Evolutionary conservation across 1,140 invertebrate species (phyloP).

Genomic region (Atopsyche davidsoni): DNA sequence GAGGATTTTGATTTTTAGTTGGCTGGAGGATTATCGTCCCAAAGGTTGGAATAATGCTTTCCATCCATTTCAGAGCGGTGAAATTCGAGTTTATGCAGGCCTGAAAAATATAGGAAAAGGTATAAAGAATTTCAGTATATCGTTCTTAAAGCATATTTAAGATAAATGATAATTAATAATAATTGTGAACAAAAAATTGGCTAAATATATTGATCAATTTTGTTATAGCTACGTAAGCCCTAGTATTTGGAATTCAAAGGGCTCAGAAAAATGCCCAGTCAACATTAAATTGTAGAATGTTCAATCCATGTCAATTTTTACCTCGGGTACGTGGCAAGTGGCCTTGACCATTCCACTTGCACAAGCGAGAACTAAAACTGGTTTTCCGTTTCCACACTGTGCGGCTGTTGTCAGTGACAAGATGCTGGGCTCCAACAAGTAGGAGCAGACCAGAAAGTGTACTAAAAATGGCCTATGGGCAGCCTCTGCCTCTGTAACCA

Average conservation of each 20-base stretch:
- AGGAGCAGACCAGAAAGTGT: slow-evolving; percentile 43
- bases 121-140: slow-evolving; percentile 4
- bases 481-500: slow-evolving; percentile 27
- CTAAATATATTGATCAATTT: background rate
- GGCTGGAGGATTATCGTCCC: slow-evolving; percentile 26
- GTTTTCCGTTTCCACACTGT: slow-evolving; percentile 14
- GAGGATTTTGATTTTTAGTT: slow-evolving; percentile 2
- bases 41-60: slow-evolving; percentile 36
- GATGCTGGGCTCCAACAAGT: slow-evolving; percentile 35
- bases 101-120: slow-evolving; percentile 25
- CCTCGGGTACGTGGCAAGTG: slow-evolving; percentile 34
- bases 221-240: no score
- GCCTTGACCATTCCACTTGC: slow-evolving; percentile 37
- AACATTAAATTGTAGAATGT: no score
- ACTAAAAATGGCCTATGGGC: slow-evolving; percentile 36
- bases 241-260: no score
- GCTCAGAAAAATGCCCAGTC: no score
- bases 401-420: slow-evolving; percentile 29
- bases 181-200: background rate
- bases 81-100: slow-evolving; percentile 32
- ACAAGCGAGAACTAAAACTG: slow-evolving; percentile 37
- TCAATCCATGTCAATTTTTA: no score
- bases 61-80: slow-evolving; percentile 37
- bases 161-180: slow-evolving; percentile 3
- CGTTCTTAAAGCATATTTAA: slow-evolving; percentile 5